Evolutionary conservation across 2,113 vertebrate genomes (phyloP).

Genomic region (Leptobrachium ailaonicum): DNA sequence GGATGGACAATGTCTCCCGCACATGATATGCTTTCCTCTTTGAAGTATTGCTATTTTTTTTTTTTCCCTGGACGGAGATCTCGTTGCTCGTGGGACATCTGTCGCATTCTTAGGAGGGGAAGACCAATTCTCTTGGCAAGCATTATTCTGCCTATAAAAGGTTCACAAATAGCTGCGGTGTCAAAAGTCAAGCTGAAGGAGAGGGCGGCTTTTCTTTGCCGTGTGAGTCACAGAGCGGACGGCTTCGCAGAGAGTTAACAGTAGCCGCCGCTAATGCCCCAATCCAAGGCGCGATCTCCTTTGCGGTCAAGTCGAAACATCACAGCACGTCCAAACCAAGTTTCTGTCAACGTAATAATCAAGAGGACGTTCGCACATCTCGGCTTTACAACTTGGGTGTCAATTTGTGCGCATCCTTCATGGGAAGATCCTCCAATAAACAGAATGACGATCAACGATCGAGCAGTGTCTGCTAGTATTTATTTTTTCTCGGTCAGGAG

Average conservation of each 20-base stretch:
- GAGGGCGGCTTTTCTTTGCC: slow-evolving; percentile 28
- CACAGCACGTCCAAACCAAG: no score
- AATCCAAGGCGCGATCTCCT: not conserved
- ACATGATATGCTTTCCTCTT: slow-evolving; percentile 4
- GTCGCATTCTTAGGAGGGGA: slow-evolving; percentile 43
- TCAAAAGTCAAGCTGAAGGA: slow-evolving; percentile 50
- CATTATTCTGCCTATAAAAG: slow-evolving; percentile 42
- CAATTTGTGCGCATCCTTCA: no score
- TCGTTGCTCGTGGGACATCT: slow-evolving; percentile 28
- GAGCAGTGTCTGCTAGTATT: no score
- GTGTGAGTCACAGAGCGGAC: slow-evolving; percentile 17
- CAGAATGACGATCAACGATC: no score
- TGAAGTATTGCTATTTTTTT: not conserved
- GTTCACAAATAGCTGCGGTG: slow-evolving; percentile 47
- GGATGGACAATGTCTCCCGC: not conserved
- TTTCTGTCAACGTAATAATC: no score
- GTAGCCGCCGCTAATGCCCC: slow-evolving; percentile 32
- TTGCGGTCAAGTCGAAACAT: not conserved
- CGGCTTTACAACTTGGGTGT: no score
- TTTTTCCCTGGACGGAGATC: slow-evolving; percentile 24
- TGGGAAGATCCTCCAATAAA: no score
- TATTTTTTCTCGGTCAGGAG: no score
- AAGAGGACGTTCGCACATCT: no score
- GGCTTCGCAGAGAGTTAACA: slow-evolving; percentile 27
- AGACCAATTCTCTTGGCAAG: slow-evolving; percentile 37